A percentile compares a stretch with the other conserved stretches of the same genome.
Conservation (phyloP, 2,888 invertebrate species). For the Lasiommata megera region DNA sequence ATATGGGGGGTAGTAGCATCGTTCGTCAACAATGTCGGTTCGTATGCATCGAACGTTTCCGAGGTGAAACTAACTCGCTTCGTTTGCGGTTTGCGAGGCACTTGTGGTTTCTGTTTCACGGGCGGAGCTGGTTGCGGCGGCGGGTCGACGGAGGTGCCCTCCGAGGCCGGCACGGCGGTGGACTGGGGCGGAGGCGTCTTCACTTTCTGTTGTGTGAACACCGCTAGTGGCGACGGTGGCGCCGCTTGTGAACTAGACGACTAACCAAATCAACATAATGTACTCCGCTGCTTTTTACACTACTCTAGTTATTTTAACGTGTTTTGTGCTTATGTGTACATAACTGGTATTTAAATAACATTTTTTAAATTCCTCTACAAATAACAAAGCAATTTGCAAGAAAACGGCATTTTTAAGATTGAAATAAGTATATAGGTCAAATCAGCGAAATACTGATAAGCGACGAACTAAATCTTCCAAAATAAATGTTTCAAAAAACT, state of each 20-base stretch:
- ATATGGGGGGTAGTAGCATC: conserved; percentile 47
- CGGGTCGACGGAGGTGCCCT: conserved; percentile 48
- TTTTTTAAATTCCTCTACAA: background rate
- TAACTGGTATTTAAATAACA: conserved; percentile 2
- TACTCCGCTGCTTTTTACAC: conserved; percentile 50
- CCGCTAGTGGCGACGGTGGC: conserved; percentile 64
- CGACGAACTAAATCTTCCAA: conserved; percentile 72
- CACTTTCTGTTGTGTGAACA: conserved; percentile 62
- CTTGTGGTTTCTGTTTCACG: conserved; percentile 68
- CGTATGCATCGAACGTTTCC: conserved; percentile 53
- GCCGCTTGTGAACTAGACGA: conserved; percentile 68
- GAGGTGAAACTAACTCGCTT: conserved; percentile 78
- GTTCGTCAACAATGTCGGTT: conserved; percentile 46
- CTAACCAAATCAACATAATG: conserved; percentile 75
- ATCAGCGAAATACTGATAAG: conserved; percentile 40
- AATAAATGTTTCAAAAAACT: conserved; percentile 70
- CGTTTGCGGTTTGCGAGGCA: conserved; percentile 72
- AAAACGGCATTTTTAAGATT: conserved; percentile 48
- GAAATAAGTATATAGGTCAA: conserved; percentile 39
- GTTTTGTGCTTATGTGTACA: conserved; percentile 2
- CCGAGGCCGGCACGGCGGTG: conserved; percentile 37
- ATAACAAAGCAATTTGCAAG: conserved; percentile 67
- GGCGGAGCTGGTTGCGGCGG: conserved; percentile 41
- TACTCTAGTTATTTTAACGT: conserved; percentile 32
- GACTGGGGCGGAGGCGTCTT: conserved; percentile 47